Evolutionary conservation across 2,113 vertebrate genomes (phyloP), one percentile per base, ranked within the genome.

Genomic region (Albula goreensis): DNA sequence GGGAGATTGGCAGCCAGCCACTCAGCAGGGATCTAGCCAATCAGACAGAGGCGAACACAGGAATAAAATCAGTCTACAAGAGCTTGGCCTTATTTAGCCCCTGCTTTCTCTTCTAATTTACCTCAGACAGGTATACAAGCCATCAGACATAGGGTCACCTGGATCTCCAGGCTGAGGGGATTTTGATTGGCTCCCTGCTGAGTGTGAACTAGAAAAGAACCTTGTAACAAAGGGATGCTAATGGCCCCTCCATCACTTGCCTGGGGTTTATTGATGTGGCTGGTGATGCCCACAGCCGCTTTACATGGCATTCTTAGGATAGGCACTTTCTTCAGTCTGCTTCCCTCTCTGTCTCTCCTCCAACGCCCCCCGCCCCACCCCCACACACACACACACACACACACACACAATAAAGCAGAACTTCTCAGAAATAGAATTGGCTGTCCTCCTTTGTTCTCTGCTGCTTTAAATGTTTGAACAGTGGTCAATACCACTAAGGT

Each of bases 21-120:
- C 85, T 78, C 89, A 89, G 92, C 89, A 80, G 91, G 93, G 85
- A 22, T 51, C 53, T 50, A 9, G 88, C 89, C 93, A 92, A 94
- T 94, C 93, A 93, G 88, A 85, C 89, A 86, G 86, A 52, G 80
- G 86, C 87, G 85, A 86, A 80, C 80, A 78, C 66, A 79, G 83
- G 84, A 91, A 90, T 50, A 88, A 85, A 88, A 89, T 92, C 86
- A 87, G 82, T 1, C 78, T 49, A 4, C 8, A 7, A 17, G 50
- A 15, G 50, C 11, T 15, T 56, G 25, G 51, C 51, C 19, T 56
- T 12, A n/a, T 81, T 53, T 25, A 41, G n/a, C 70, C 83, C 52
- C 66, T 41, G 66, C 7, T 5, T 52, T 77, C 66, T 50, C 48
- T 78, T 15, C 17, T 57, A 41, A 48, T 49, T 31, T 78, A 25